Evolutionary conservation across 2,888 invertebrate genomes (phyloP).

Genomic region (Endotricha flammealis): DNA sequence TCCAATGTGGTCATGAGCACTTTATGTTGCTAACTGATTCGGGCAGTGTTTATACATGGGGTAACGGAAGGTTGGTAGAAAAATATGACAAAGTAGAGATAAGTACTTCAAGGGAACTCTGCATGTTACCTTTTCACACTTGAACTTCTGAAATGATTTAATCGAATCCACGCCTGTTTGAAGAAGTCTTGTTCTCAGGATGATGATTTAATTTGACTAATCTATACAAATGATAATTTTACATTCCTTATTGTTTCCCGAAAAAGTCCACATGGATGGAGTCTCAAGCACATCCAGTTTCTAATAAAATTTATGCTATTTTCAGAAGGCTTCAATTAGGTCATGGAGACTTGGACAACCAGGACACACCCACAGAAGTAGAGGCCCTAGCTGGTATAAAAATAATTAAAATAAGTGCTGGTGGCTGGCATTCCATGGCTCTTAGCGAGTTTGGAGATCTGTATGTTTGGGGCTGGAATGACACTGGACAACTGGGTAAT

Average conservation of each 20-base stretch:
- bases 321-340: conserved; percentile 92
- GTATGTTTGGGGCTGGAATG: conserved; percentile 96
- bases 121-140: too few relatives aligned
- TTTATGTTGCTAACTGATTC: conserved; percentile 81
- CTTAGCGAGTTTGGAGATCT: conserved; percentile 88
- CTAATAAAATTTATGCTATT: conserved; percentile 18
- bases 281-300: too few relatives aligned
- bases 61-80: conserved; percentile 83
- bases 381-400: conserved; percentile 87
- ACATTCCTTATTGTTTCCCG: too few relatives aligned
- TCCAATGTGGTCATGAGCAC: conserved; percentile 90
- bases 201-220: too few relatives aligned
- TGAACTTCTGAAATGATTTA: too few relatives aligned
- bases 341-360: conserved; percentile 82
- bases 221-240: too few relatives aligned
- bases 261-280: too few relatives aligned
- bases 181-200: too few relatives aligned
- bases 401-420: conserved; percentile 84
- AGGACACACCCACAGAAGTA: conserved; percentile 81
- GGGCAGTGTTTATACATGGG: conserved; percentile 89
- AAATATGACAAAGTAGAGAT: too few relatives aligned
- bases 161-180: too few relatives aligned
- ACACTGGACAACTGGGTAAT: conserved; percentile 89
- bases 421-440: conserved; percentile 92
- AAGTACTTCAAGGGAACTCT: too few relatives aligned